Percentiles rank a stretch among this genome's conserved stretches.
phyloP scores from a whole-genome alignment of 2,797 vertebrate species.

The Agapornis canus region DNA sequence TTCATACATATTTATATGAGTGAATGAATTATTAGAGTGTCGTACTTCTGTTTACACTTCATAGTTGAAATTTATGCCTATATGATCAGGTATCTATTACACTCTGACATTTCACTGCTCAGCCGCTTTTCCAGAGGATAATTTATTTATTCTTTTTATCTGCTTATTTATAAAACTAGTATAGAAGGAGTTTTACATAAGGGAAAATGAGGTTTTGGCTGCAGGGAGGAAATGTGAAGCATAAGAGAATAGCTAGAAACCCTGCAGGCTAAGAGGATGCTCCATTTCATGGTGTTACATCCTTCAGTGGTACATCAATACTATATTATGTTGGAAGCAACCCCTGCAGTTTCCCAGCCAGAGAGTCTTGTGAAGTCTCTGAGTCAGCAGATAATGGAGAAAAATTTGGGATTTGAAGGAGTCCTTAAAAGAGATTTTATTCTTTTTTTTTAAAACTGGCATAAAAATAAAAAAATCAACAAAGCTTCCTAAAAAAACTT shows the following conservation, averaged over 20 bases:
- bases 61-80: constrained; percentile 26
- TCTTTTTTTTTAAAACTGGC: not conserved
- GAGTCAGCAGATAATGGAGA: constrained; percentile 61
- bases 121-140: not conserved
- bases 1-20: constrained; percentile 41
- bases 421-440: constrained; percentile 4
- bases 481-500: not conserved
- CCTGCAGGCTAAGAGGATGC: constrained; percentile 40
- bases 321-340: constrained; percentile 33
- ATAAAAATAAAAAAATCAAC: not conserved
- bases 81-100: constrained; percentile 35
- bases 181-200: not conserved
- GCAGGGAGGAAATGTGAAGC: not conserved
- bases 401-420: constrained; percentile 17
- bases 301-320: constrained; percentile 37
- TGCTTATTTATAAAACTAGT: constrained; percentile 28
- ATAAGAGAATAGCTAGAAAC: constrained; percentile 28
- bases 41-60: constrained; percentile 20
- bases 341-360: constrained; percentile 45
- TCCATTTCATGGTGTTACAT: constrained; percentile 34
- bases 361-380: constrained; percentile 44
- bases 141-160: constrained; percentile 54
- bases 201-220: constrained; percentile 9
- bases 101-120: constrained; percentile 6
- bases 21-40: constrained; percentile 32